Conservation (phyloP, 92 coral and sea anemone species). For the Epizoanthus fatuus region DNA sequence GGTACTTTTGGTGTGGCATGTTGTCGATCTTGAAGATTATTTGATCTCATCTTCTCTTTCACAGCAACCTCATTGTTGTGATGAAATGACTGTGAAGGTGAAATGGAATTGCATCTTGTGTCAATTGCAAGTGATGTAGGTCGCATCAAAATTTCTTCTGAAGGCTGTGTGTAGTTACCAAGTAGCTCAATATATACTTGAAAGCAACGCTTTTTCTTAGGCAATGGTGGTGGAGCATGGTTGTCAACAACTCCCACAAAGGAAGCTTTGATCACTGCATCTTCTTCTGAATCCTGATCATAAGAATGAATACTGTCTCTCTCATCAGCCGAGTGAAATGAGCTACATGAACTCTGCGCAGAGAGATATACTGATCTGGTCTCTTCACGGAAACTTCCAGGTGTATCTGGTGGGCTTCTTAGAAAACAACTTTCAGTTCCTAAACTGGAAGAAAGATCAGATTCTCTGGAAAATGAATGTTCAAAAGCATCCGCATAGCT, state of each 20-base stretch:
- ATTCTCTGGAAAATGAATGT: conserved; percentile 65
- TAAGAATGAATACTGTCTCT: conserved; percentile 60
- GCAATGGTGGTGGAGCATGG: conserved; percentile 64
- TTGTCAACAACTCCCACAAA: conserved; percentile 81
- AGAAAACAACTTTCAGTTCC: conserved; percentile 62
- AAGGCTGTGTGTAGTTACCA: conserved; percentile 88
- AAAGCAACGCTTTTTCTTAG: conserved; percentile 75
- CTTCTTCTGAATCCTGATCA: conserved; percentile 62
- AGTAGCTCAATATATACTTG: conserved; percentile 97
- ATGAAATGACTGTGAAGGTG: conserved; percentile 7
- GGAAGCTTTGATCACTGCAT: conserved; percentile 77
- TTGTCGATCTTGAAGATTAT: conserved; percentile 25
- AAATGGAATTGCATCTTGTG: conserved; percentile 28
- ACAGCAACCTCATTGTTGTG: conserved; percentile 47
- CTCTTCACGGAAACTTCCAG: conserved; percentile 75
- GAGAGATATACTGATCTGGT: conserved; percentile 62
- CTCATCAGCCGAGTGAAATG: conserved; percentile 84
- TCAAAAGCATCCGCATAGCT: conserved; percentile 27
- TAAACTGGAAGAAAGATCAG: conserved; percentile 77
- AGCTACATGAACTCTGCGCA: conserved; percentile 80
- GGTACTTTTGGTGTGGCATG: conserved; percentile 23
- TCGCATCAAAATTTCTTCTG: conserved; percentile 88
- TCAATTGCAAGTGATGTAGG: conserved; percentile 77
- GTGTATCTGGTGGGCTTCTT: conserved; percentile 73
- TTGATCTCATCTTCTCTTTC: conserved; percentile 31